phyloP scores from a whole-genome alignment of 2,113 vertebrate genomes.

The Rhipidura dahli region DNA sequence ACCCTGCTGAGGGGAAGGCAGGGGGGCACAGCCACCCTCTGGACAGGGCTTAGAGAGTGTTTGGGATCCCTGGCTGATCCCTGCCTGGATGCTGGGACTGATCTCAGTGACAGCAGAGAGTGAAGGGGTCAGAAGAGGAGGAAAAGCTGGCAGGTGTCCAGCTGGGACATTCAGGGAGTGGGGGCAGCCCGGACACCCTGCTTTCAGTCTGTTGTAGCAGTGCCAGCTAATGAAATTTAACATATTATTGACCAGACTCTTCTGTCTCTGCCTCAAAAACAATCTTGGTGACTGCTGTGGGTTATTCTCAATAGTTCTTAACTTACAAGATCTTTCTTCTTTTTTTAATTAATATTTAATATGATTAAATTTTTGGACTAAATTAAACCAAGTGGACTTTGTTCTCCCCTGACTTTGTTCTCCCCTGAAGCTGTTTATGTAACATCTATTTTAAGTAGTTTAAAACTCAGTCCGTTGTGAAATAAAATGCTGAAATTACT shows the following conservation, averaged over 20 bases:
- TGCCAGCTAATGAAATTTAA: not conserved
- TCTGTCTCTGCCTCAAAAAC: not conserved
- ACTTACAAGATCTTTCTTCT: not conserved
- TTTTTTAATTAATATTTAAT: not conserved
- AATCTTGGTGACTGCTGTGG: not conserved
- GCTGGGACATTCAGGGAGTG: not conserved
- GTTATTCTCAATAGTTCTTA: not conserved
- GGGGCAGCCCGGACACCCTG: not conserved
- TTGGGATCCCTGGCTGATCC: not conserved
- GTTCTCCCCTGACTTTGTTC: conserved; percentile 32
- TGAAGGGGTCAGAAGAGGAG: not conserved
- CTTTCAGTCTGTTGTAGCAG: not conserved
- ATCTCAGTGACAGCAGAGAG: not conserved
- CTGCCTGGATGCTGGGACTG: not conserved
- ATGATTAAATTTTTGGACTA: not conserved
- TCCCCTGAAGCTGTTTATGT: not conserved
- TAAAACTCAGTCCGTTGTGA: not conserved
- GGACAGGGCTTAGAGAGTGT: not conserved
- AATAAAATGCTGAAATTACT: not conserved
- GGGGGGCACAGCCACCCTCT: not conserved
- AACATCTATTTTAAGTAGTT: not conserved
- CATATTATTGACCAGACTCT: not conserved
- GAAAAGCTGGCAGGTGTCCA: not conserved
- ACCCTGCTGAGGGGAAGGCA: not conserved
- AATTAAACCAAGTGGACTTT: not conserved